Evolutionary conservation across 2,797 vertebrate genomes (phyloP).

Genomic region (Pseudocheirus occidentalis): DNA sequence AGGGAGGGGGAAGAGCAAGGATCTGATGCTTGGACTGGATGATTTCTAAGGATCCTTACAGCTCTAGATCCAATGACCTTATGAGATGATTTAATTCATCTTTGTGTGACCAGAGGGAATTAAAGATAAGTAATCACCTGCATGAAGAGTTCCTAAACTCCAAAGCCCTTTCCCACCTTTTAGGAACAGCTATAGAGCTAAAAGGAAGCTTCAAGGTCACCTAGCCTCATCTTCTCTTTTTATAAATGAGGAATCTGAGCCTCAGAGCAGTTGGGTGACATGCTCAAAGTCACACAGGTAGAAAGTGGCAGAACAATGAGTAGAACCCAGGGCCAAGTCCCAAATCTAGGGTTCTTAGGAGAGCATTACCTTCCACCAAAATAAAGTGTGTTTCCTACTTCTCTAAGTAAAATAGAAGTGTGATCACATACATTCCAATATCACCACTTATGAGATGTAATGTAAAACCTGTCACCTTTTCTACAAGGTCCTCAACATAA

Average conservation of each 20-base stretch:
- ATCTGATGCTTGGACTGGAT: accelerated
- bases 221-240: background rate
- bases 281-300: background rate
- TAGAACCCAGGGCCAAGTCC: background rate
- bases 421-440: background rate
- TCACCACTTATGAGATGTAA: background rate
- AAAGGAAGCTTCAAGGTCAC: background rate
- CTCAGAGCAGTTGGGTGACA: background rate
- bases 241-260: background rate
- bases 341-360: background rate
- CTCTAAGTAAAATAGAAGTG: background rate
- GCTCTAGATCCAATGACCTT: background rate
- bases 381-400: background rate
- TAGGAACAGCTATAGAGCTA: background rate
- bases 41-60: background rate
- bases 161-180: background rate
- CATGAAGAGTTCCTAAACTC: background rate
- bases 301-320: background rate
- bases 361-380: background rate
- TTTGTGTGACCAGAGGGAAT: background rate
- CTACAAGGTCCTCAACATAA: background rate
- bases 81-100: background rate
- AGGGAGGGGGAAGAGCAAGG: accelerated
- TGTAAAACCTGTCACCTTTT: background rate
- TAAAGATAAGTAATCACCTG: background rate